Conservation (phyloP, 2,797 vertebrate genomes). For the Lepilemur septentrionalis region DNA sequence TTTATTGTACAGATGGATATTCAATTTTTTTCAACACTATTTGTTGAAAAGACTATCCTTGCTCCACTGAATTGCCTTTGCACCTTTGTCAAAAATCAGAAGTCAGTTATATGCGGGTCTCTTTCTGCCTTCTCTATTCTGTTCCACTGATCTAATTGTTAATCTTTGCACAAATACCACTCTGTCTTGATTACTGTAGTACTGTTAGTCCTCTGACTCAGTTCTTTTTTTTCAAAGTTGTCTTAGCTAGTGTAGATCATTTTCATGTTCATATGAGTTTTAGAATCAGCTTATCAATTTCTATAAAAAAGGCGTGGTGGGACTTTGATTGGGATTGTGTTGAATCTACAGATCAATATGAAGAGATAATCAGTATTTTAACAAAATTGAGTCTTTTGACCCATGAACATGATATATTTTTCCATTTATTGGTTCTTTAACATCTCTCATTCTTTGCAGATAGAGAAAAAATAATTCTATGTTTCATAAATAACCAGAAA, state of each 20-base stretch:
- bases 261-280: background rate
- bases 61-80: background rate
- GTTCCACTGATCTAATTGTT: background rate
- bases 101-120: background rate
- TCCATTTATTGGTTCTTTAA: background rate
- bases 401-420: background rate
- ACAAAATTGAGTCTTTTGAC: background rate
- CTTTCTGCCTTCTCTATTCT: background rate
- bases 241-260: background rate
- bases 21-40: background rate
- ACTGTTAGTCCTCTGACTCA: background rate
- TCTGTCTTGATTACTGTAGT: background rate
- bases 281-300: background rate
- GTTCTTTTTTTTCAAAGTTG: background rate
- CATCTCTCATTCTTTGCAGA: background rate
- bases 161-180: background rate
- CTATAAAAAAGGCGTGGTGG: background rate
- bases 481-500: no score
- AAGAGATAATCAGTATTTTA: background rate
- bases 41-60: background rate
- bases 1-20: background rate
- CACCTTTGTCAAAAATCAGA: background rate
- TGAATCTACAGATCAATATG: background rate
- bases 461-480: no score
- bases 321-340: background rate